These are phyloP conservation scores for Hypena proboscidalis DNA, from an alignment of 2,888 invertebrate genomes.

Conservation along the genomic window DNA sequence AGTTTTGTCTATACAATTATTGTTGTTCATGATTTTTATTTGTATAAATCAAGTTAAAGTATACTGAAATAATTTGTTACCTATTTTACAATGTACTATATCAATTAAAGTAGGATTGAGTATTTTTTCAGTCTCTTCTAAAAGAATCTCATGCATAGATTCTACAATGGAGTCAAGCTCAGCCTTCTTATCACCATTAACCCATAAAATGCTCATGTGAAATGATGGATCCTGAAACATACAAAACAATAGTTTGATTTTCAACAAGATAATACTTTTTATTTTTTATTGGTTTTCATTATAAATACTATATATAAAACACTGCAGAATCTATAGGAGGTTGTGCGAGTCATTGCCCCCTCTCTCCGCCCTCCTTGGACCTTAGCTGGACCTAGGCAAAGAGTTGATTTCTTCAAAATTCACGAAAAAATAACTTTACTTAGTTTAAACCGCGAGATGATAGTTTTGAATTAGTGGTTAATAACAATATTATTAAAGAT, in stretches of 20 bases:
- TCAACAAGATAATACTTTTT: no score
- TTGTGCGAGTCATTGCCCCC: no score
- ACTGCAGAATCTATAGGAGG: no score
- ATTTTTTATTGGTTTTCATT: no score
- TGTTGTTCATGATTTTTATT: slow-evolving; percentile 31
- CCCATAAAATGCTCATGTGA: slow-evolving; percentile 94
- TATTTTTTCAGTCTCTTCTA: slow-evolving; percentile 59
- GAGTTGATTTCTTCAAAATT: no score
- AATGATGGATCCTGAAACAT: slow-evolving; percentile 91
- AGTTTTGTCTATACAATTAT: slow-evolving; percentile 32
- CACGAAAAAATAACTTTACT: no score
- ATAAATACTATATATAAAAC: no score
- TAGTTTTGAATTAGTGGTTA: no score
- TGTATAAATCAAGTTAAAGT: slow-evolving; percentile 57
- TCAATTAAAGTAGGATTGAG: slow-evolving; percentile 80
- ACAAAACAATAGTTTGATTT: slow-evolving; percentile 28
- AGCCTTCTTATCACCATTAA: slow-evolving; percentile 87
- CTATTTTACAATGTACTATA: slow-evolving; percentile 88
- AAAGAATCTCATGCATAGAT: slow-evolving; percentile 73
- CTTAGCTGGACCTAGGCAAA: no score
- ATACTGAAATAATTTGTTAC: slow-evolving; percentile 90
- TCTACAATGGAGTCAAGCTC: slow-evolving; percentile 77
- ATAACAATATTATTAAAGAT: no score
- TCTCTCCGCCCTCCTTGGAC: no score
- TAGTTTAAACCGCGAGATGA: no score